Conservation (phyloP, 2,113 vertebrate genomes). For the Porphyrio hochstetteri region DNA sequence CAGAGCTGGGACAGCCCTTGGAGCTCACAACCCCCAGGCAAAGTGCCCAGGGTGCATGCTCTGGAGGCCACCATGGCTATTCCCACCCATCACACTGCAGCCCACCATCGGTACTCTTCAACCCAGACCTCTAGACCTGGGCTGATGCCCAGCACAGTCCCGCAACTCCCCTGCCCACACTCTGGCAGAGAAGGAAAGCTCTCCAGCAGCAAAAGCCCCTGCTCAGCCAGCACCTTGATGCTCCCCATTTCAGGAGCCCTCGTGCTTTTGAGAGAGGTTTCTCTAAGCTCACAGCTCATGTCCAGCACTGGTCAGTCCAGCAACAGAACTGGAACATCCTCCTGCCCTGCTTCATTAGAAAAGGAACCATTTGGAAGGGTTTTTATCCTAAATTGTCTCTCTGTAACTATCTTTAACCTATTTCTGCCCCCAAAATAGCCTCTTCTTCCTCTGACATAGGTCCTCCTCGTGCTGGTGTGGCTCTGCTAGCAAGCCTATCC, state of each 20-base stretch:
- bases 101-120: background rate
- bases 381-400: background rate
- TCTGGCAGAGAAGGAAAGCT: background rate
- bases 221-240: rapidly evolving
- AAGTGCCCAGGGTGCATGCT: rapidly evolving
- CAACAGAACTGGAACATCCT: background rate
- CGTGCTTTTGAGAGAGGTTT: background rate
- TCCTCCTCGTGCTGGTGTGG: background rate
- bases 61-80: rapidly evolving
- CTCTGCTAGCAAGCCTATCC: background rate
- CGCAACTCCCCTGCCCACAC: rapidly evolving
- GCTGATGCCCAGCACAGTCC: background rate
- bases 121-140: background rate
- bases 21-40: rapidly evolving
- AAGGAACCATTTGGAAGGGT: background rate
- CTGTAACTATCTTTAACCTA: background rate
- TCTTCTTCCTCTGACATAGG: background rate
- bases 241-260: background rate
- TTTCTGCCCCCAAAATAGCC: background rate
- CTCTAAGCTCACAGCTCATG: background rate
- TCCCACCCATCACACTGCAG: rapidly evolving
- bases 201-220: background rate
- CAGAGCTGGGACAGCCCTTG: no score
- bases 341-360: background rate
- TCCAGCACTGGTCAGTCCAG: no score